A percentile compares a stretch with the other conserved stretches of the same genome.
Evolutionary conservation across 1,140 invertebrate species (phyloP).

Genomic region (Saccostrea echinata): DNA sequence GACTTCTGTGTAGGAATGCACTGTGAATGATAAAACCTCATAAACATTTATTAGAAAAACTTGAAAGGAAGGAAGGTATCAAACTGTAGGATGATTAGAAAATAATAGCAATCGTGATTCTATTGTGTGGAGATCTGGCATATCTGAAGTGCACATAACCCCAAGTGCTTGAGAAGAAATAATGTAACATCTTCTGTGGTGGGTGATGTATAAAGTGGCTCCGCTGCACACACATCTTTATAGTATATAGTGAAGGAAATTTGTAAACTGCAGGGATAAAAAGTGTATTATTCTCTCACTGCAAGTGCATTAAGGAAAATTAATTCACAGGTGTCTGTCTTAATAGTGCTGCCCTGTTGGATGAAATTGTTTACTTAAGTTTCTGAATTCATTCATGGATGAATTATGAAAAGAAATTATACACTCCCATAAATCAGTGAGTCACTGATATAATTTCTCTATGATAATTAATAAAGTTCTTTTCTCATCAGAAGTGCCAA

Average conservation of each 20-base stretch:
- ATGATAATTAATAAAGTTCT: conserved; percentile 30
- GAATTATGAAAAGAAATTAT: neutral
- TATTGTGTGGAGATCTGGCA: neutral
- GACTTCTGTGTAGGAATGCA: neutral
- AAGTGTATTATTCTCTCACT: neutral
- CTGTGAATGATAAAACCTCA: neutral
- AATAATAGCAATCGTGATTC: neutral
- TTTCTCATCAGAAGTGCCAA: neutral
- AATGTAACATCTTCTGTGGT: neutral
- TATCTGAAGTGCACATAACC: conserved; percentile 1
- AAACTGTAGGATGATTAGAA: neutral
- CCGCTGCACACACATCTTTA: conserved; percentile 13
- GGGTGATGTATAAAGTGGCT: conserved; percentile 5
- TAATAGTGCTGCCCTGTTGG: neutral
- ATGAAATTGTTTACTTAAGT: neutral
- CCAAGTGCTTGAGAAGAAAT: neutral
- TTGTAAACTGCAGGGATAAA: neutral
- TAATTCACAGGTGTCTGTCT: neutral
- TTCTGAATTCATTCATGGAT: neutral
- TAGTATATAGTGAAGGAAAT: neutral
- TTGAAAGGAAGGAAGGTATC: neutral
- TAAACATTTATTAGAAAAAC: neutral
- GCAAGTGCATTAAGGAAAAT: neutral
- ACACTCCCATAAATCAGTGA: neutral
- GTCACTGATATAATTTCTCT: neutral